phyloP scores from a whole-genome alignment of 1,140 invertebrate genomes.

The Drosophila malerkotliana region DNA sequence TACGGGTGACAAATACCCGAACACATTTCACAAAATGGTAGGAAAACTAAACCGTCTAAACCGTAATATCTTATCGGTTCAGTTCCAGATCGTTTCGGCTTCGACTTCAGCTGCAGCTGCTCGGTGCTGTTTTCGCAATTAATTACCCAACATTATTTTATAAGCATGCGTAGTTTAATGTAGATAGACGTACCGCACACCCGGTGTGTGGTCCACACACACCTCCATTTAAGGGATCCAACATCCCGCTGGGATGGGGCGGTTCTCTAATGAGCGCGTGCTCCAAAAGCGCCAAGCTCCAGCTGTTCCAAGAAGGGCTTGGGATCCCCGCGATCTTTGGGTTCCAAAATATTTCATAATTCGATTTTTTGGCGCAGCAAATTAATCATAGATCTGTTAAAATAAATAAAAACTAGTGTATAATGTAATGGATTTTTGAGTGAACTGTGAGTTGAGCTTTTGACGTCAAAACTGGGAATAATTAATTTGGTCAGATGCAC shows the following conservation, averaged over 20 bases:
- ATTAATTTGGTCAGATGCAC: slow-evolving; percentile 66
- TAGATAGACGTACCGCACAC: slow-evolving; percentile 40
- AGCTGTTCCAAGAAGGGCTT: slow-evolving; percentile 75
- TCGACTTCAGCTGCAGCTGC: slow-evolving; percentile 58
- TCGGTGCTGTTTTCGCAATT: slow-evolving; percentile 66
- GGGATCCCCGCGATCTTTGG: slow-evolving; percentile 20
- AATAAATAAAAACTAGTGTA: slow-evolving; percentile 79
- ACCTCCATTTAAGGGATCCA: slow-evolving; percentile 27
- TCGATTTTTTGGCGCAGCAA: slow-evolving; percentile 62
- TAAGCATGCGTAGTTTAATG: slow-evolving; percentile 74
- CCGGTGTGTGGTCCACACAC: slow-evolving; percentile 52
- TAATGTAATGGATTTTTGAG: slow-evolving; percentile 63
- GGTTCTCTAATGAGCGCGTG: slow-evolving; percentile 75
- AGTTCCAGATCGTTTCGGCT: slow-evolving; percentile 29
- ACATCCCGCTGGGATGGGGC: slow-evolving; percentile 24
- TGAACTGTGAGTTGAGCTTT: slow-evolving; percentile 20
- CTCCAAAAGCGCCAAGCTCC: slow-evolving; percentile 66
- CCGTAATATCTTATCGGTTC: slow-evolving; percentile 14
- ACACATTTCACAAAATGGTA: slow-evolving; percentile 54
- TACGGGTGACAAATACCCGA: slow-evolving; percentile 78
- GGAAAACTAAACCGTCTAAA: slow-evolving; percentile 12
- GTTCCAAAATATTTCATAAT: slow-evolving; percentile 39
- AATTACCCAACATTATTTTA: slow-evolving; percentile 76
- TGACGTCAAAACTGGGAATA: slow-evolving; percentile 46
- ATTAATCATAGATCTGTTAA: slow-evolving; percentile 77